phyloP scores from a whole-genome alignment of 2,113 vertebrate genomes.

The Megaceryle torquata region DNA sequence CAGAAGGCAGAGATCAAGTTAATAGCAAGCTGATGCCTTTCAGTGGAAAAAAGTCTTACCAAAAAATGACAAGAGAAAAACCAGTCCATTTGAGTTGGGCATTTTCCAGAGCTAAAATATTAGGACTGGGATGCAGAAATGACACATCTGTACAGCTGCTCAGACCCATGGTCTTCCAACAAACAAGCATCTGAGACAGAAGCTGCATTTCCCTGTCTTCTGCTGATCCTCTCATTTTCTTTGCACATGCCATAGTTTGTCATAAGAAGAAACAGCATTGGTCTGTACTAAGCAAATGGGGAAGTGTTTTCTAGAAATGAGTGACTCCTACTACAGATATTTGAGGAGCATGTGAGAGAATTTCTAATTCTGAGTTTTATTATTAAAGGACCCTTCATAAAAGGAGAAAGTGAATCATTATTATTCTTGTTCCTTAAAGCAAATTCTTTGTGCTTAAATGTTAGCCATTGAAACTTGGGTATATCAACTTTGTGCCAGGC shows the following conservation, averaged over 20 bases:
- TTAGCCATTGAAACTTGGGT: neutral
- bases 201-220: neutral
- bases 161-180: neutral
- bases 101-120: neutral
- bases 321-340: neutral
- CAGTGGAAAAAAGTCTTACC: neutral
- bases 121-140: neutral
- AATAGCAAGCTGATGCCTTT: neutral
- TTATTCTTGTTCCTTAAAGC: neutral
- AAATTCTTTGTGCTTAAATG: neutral
- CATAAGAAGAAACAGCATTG: neutral
- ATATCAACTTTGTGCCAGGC: neutral
- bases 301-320: neutral
- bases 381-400: neutral
- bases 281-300: neutral
- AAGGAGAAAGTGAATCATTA: neutral
- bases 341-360: neutral
- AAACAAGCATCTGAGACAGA: neutral
- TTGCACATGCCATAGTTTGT: accelerated
- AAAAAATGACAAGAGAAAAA: neutral
- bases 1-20: neutral
- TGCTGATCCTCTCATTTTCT: neutral
- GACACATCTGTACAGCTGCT: neutral
- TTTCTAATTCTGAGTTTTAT: neutral
- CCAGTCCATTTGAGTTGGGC: neutral